Evolutionary conservation across 1,140 invertebrate genomes (phyloP).

Genomic region (Procambarus clarkii): DNA sequence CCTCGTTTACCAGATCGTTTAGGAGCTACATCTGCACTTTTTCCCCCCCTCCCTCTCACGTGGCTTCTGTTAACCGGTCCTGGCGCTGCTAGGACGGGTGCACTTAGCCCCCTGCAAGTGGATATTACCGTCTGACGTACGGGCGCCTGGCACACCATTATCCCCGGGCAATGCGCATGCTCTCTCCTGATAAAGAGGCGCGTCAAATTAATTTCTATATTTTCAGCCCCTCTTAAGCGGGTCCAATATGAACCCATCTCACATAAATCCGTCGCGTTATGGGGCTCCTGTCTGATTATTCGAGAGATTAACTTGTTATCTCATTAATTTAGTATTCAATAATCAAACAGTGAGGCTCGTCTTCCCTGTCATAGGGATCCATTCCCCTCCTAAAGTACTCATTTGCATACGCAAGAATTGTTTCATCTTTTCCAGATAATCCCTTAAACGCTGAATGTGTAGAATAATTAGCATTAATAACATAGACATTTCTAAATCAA

Average conservation of each 20-base stretch:
- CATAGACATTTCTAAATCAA: too few relatives aligned
- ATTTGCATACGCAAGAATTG: background rate
- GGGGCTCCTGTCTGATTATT: background rate
- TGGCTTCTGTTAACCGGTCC: background rate
- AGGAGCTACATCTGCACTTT: background rate
- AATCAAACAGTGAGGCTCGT: background rate
- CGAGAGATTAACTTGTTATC: background rate
- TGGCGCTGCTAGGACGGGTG: background rate
- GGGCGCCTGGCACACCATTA: too few relatives aligned
- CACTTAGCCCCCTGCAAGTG: background rate
- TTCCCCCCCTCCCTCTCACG: background rate
- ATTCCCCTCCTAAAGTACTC: background rate
- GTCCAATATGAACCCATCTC: background rate
- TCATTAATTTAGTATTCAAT: conserved; percentile 4
- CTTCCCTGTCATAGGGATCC: background rate
- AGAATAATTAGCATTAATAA: too few relatives aligned
- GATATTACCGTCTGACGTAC: background rate
- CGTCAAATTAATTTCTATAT: background rate
- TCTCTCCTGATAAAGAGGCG: background rate
- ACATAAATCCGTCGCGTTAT: background rate
- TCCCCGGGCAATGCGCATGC: background rate
- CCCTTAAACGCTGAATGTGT: too few relatives aligned
- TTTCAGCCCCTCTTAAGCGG: background rate
- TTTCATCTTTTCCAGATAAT: too few relatives aligned
- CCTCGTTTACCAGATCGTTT: background rate